Base-by-base conservation (phyloP, 2,113 vertebrate species). In the Antigone vipio region DNA sequence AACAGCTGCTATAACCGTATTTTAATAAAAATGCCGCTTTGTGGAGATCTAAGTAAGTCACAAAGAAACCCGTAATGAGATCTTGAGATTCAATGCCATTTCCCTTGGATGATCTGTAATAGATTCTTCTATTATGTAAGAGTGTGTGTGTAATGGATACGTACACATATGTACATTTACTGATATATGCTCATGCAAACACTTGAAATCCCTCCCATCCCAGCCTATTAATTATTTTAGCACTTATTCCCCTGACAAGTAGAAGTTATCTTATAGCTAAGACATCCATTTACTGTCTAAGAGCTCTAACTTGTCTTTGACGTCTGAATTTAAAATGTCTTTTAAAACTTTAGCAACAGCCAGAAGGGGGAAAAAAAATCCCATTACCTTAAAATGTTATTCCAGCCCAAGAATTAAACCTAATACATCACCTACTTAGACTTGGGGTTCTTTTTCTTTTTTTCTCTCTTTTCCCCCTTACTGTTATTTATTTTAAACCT, bases 311-410 rank as follows among this genome's bases (percentile, higher is more conserved):
- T 79, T 66, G 77, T 52, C 85, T 79, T 66, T 63, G 89, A 90
- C 35, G n/a, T 78, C 79, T 93, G 87, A 73, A 94, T 95, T 83
- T 83, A 68, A 95, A 92, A 86, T 6, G 7, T 21, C 68, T 60
- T 68, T 67, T 1, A 58, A 72, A 95, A 91, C 79, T 94, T 92
- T 20, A 20, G 19, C 78, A 32, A 45, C 50, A 66, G 63, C 38
- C 79, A 64, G 72, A 64, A 86, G 4, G 27, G 26, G 1, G 2
- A 15, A 53, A 83, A 79, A 69, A 66, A 66, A 10, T 23, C 29
- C 71, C 93, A 95, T 95, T 96, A 85, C 88, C 83, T 94, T 88
- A 73, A 94, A 96, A 86, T 85, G 77, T 56, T 91, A 23, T 26
- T 63, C 67, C 80, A 91, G 34, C 6, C 44, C 21, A 52, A 11